phyloP scores from a whole-genome alignment of 2,113 vertebrate genomes.

The Sminthopsis crassicaudata region DNA sequence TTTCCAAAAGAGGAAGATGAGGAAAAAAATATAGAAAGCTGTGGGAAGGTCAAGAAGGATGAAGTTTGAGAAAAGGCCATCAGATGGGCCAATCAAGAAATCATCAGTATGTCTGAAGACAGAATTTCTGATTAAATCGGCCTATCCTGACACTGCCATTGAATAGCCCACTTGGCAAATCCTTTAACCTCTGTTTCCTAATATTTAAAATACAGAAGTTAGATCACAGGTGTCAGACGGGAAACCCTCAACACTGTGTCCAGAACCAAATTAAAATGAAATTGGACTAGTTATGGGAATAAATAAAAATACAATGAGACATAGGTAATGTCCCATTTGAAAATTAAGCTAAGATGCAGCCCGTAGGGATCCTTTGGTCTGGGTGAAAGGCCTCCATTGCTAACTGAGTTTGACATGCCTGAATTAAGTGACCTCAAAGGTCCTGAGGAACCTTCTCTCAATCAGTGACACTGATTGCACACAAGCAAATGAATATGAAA shows the following conservation, averaged over 20 bases:
- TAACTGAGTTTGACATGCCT: too few relatives aligned
- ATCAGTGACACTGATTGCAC: not conserved
- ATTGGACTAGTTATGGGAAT: too few relatives aligned
- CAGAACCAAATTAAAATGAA: not conserved
- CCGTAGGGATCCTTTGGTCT: too few relatives aligned
- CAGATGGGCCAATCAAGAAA: not conserved
- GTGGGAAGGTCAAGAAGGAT: not conserved
- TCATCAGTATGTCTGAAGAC: not conserved
- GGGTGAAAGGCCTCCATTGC: too few relatives aligned
- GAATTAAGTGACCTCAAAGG: not conserved
- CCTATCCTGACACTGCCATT: not conserved
- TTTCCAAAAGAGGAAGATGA: not conserved
- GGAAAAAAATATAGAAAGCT: not conserved
- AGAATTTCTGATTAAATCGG: not conserved
- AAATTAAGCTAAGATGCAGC: too few relatives aligned
- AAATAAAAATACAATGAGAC: too few relatives aligned
- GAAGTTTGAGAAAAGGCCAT: not conserved
- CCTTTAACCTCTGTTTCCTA: not conserved
- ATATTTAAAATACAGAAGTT: not conserved
- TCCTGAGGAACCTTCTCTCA: not conserved
- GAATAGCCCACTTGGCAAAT: not conserved
- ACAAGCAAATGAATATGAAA: not conserved
- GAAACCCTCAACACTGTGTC: not conserved
- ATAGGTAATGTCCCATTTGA: too few relatives aligned
- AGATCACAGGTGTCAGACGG: not conserved